A percentile compares a stretch with the other conserved stretches of the same genome.
Evolutionary conservation across 2,888 invertebrate genomes (phyloP).

Genomic region (Scaptomyza caliginosa): DNA sequence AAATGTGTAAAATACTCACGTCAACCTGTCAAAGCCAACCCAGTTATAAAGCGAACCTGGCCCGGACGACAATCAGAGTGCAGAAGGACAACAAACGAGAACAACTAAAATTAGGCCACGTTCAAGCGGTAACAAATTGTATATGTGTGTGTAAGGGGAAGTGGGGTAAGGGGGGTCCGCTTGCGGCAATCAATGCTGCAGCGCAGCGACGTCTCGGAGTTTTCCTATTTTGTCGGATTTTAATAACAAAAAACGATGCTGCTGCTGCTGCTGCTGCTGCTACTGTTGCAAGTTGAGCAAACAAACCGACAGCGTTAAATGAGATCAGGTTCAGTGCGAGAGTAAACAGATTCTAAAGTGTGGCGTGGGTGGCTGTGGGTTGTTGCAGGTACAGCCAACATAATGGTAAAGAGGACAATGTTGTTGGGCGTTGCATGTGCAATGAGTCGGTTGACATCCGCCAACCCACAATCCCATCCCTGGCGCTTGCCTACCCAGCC

Average conservation of each 20-base stretch:
- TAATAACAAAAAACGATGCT: conserved; percentile 53
- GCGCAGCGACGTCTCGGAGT: conserved; percentile 23
- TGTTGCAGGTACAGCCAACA: background rate
- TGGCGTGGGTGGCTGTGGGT: background rate
- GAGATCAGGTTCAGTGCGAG: conserved; percentile 63
- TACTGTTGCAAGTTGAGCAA: conserved; percentile 52
- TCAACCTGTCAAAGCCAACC: conserved; percentile 40
- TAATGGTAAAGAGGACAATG: conserved; percentile 23
- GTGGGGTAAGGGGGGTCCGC: background rate
- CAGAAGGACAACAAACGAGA: conserved; percentile 21
- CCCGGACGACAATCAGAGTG: conserved; percentile 25
- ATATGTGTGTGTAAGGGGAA: conserved; percentile 14
- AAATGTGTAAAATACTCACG: background rate
- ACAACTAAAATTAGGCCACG: conserved; percentile 58
- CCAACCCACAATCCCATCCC: background rate
- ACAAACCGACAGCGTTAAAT: conserved; percentile 65
- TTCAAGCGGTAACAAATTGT: conserved; percentile 54
- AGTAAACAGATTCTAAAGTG: conserved; percentile 17
- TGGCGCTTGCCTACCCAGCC: too few relatives aligned
- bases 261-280: conserved; percentile 6
- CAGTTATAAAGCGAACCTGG: conserved; percentile 33
- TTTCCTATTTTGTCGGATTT: conserved; percentile 44
- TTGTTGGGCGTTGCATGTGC: conserved; percentile 53
- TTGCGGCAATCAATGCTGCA: conserved; percentile 55
- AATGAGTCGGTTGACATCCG: conserved; percentile 39